Base-by-base conservation (phyloP, 1,140 invertebrate genomes). In the Cyclina sinensis region DNA sequence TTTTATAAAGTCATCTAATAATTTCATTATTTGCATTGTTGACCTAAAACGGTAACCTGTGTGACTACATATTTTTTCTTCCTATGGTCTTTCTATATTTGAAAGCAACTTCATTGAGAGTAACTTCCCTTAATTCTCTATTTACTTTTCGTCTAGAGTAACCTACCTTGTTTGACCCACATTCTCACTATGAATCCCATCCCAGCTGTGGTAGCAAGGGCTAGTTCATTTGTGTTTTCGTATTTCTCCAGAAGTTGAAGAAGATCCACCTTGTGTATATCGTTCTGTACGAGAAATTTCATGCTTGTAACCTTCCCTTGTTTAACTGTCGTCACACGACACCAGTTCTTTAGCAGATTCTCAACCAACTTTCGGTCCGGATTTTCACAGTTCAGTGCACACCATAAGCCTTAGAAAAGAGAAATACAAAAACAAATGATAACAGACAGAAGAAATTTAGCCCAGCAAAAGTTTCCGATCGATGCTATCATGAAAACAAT, bases 331-430 rank as follows among this genome's bases (percentile, higher is more conserved):
- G 91, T 94, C n/a, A 94, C 86, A n/a, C 94, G 90, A 89, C 93
- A 94, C 94, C 94, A 94, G 39, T 92, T 93, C 48, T 89, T 92
- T 32, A 94, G 80, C 30, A 94, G 80, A 35, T 80, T 90, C 84
- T 94, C 92, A n/a, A 94, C 90, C 43, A 90, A 57, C 37, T 90
- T 85, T 35, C 88, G 65, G 81, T 94, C 92, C 21, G 92, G 92
- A 70, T 92, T 90, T 18, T 87, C 73, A 16, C 88, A 88, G 37
- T 84, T 86, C n/a, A 94, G 48, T 0, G 91, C 91, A 27, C 89
- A 86, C 93, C 94, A 94, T 24, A 94, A 81, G 24, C 93, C 93
- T 94, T n/a, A n/a, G n/a, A n/a, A n/a, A n/a, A n/a, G n/a, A n/a
- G n/a, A n/a, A n/a, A n/a, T n/a, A n/a, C n/a, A n/a, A n/a, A n/a